These are phyloP conservation scores for Ancistrus triradiatus DNA, from an alignment of 2,113 vertebrate species.

Conservation along the genomic window DNA sequence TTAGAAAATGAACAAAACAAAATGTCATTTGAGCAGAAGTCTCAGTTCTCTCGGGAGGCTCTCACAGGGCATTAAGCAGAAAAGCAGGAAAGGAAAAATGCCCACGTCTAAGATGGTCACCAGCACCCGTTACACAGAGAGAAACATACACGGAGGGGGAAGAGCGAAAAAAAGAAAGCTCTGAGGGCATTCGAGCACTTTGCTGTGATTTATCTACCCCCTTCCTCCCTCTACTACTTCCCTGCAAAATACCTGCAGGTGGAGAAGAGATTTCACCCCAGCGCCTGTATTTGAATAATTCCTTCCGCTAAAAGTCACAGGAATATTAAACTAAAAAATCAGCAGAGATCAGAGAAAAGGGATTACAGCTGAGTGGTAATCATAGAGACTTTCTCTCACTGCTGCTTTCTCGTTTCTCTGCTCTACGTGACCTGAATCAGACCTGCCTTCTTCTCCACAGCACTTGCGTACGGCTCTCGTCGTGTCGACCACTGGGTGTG, in stretches of 20 bases:
- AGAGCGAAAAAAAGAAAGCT: slow-evolving; percentile 54
- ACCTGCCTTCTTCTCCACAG: slow-evolving; percentile 18
- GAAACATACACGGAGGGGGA: slow-evolving; percentile 28
- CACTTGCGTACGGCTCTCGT: slow-evolving; percentile 4
- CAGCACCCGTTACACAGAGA: slow-evolving; percentile 23
- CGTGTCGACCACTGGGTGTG: not conserved
- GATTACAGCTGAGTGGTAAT: slow-evolving; percentile 82
- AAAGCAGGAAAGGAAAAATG: slow-evolving; percentile 49
- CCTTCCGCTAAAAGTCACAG: slow-evolving; percentile 59
- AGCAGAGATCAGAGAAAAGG: slow-evolving; percentile 80
- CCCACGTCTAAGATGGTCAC: slow-evolving; percentile 46
- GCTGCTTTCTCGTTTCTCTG: slow-evolving; percentile 29
- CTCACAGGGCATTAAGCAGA: slow-evolving; percentile 48
- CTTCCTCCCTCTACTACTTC: slow-evolving; percentile 48
- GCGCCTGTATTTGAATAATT: slow-evolving; percentile 83
- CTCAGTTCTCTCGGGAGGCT: slow-evolving; percentile 5
- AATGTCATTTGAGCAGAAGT: no score
- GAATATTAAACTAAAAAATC: slow-evolving; percentile 63
- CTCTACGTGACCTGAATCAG: slow-evolving; percentile 47
- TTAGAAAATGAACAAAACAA: no score
- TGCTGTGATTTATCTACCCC: slow-evolving; percentile 74
- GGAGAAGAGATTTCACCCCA: slow-evolving; percentile 80
- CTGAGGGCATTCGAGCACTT: slow-evolving; percentile 70
- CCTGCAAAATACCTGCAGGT: slow-evolving; percentile 70
- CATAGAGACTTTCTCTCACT: slow-evolving; percentile 56